These are phyloP conservation scores for Oreochromis niloticus DNA, from an alignment of 2,113 vertebrate genomes.

Conservation along the genomic window DNA sequence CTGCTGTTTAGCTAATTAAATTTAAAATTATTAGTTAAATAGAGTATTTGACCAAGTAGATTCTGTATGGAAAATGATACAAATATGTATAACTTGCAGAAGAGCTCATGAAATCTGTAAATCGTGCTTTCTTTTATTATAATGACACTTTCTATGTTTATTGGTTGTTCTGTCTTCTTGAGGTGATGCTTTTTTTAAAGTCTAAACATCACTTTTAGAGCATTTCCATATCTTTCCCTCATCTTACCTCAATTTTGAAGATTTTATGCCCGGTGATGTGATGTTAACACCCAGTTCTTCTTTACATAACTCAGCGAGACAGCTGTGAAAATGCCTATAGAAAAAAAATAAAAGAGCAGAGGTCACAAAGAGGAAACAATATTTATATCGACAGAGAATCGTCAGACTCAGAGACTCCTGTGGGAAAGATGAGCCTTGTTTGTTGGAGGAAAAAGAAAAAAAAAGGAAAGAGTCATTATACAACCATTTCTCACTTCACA, in stretches of 20 bases:
- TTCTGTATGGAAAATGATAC: background rate
- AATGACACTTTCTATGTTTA: background rate
- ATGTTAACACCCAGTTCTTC: background rate
- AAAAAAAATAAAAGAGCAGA: background rate
- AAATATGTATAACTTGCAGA: background rate
- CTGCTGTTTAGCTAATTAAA: background rate
- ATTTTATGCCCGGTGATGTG: background rate
- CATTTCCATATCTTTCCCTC: background rate
- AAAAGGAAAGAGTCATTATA: slow-evolving; percentile 27
- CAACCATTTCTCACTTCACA: slow-evolving; percentile 49
- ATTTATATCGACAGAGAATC: slow-evolving; percentile 8
- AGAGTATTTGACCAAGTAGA: background rate
- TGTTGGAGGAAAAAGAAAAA: background rate
- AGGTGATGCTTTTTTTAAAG: background rate
- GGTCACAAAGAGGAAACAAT: slow-evolving; percentile 9
- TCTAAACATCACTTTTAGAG: background rate
- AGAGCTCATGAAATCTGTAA: background rate
- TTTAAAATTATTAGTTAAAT: background rate
- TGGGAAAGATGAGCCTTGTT: slow-evolving; percentile 31
- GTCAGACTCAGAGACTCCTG: slow-evolving; percentile 19
- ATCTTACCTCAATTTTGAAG: background rate
- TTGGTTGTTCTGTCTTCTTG: background rate
- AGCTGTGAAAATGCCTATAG: background rate
- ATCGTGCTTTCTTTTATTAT: background rate
- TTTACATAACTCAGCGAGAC: background rate